Conservation (phyloP, 2,797 vertebrate genomes). For the Cacajao melanocephalus region DNA sequence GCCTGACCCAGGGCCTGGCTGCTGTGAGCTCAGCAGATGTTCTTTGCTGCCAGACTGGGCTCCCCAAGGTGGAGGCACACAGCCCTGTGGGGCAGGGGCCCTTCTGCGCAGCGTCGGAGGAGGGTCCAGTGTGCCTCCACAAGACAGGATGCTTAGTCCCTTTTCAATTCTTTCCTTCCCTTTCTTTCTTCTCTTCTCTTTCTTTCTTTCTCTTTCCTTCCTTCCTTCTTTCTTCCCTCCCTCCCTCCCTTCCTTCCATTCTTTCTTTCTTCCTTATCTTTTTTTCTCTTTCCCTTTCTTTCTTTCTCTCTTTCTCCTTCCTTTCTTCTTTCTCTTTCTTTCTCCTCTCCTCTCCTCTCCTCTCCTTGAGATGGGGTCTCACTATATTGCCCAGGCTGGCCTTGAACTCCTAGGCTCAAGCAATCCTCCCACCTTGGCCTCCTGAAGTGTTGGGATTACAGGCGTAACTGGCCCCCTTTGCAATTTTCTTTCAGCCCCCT, state of each 20-base stretch:
- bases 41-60: background rate
- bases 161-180: background rate
- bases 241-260: no score
- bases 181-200: no score
- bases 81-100: background rate
- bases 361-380: background rate
- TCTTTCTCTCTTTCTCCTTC: no score
- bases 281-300: no score
- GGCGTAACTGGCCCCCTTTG: background rate
- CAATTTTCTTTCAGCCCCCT: background rate
- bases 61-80: no score
- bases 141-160: background rate
- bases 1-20: background rate
- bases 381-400: background rate
- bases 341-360: no score
- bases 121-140: background rate
- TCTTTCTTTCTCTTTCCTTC: no score
- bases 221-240: no score
- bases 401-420: background rate
- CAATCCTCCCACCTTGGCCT: background rate
- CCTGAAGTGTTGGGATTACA: background rate
- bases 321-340: no score
- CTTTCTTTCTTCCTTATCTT: no score
- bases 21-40: fast-evolving
- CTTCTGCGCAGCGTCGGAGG: fast-evolving